Evolutionary conservation across 2,113 vertebrate genomes (phyloP), one percentile per base, ranked within the genome.

Genomic region (Leucosticte australis): DNA sequence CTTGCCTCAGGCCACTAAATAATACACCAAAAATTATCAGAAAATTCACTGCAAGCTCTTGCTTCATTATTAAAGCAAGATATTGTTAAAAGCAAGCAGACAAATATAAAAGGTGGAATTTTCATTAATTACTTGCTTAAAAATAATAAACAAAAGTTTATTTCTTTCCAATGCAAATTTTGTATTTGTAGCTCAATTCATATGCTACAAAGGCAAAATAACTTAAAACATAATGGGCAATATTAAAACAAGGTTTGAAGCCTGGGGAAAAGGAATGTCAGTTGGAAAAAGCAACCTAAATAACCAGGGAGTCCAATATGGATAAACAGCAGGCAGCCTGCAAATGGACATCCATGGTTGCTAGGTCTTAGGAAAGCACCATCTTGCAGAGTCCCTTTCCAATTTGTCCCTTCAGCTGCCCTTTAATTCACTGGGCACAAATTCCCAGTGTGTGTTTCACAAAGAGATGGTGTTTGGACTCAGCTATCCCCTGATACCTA

Each of bases 21-120:
- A 95, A 86, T 87, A 93, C 92, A 95, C 14, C 26, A 75, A 78
- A 93, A 94, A 92, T 92, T 94, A 87, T 27, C 37, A 92, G 37
- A 86, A 96, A 87, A 92, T 67, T 82, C 70, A 49, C 57, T 74
- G 19, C 55, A 50, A 91, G 79, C 6, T 44, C 14, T 73, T 86
- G 30, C 35, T 92, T 92, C 52, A 49, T 91, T 94, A 90, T 82
- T 82, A 88, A 87, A 83, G 31, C 16, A 65, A 26, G 28, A 87
- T 67, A 73, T 11, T 7, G 8, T 30, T 80, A 74, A 73, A 91
- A 53, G 22, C 11, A n/a, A 59, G 1, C 14, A 82, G n/a, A 3
- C 4, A 63, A 42, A 35, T 2, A 19, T 46, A 35, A 44, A 71
- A 46, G 5, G 19, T 69, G 26, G 18, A 27, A 24, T 80, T 74